Conservation (phyloP, 92 coral and sea anemone species). For the Pocillopora grandis region DNA sequence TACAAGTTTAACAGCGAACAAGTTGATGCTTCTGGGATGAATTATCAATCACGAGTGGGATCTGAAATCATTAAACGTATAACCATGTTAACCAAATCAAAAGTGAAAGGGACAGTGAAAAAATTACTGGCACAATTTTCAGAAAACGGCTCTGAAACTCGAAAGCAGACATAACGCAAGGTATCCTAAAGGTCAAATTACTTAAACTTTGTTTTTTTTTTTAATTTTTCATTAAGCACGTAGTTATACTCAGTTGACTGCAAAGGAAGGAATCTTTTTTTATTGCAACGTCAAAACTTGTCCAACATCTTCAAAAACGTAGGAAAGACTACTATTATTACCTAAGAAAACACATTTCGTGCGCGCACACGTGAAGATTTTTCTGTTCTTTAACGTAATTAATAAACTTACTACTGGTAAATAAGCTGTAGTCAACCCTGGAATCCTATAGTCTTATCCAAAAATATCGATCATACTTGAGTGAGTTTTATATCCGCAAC, state of each 20-base stretch:
- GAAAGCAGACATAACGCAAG: background rate
- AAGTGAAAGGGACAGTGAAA: background rate
- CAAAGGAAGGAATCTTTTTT: background rate
- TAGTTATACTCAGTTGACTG: background rate
- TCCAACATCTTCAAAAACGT: too few species aligned
- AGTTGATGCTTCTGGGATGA: too few species aligned
- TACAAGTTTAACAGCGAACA: too few species aligned
- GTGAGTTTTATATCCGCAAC: constrained; percentile 15
- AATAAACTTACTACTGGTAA: background rate
- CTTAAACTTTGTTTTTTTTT: background rate
- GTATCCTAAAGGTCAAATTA: background rate
- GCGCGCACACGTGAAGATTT: constrained; percentile 2
- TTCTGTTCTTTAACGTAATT: background rate
- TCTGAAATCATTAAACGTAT: background rate
- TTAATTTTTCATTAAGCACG: background rate
- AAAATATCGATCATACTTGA: constrained; percentile 1
- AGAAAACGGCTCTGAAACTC: background rate
- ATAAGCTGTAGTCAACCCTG: constrained; percentile 4
- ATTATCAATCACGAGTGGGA: constrained; percentile 17
- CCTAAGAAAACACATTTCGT: background rate
- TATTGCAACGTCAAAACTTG: background rate
- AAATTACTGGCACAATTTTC: background rate
- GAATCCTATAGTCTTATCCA: background rate
- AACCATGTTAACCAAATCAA: background rate
- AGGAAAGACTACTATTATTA: constrained; percentile 1